Conservation (phyloP, 2,113 vertebrate genomes). For the Poeciliopsis retropinna region DNA sequence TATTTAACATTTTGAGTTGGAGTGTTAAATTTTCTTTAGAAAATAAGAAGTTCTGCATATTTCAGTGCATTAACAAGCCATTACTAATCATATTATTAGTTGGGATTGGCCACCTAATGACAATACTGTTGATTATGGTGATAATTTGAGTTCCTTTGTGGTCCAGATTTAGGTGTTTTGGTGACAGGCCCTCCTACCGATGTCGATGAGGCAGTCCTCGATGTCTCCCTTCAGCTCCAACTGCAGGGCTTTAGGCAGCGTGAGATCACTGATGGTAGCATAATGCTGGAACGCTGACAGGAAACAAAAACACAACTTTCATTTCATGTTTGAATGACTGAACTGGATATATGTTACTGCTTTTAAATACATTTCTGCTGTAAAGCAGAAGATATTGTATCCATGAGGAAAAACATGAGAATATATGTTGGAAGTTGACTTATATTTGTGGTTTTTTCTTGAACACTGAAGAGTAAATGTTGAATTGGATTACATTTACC, state of each 20-base stretch:
- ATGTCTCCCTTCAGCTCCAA: constrained; percentile 89
- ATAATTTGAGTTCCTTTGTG: too few relatives aligned
- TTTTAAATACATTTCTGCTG: too few relatives aligned
- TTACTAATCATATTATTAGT: too few relatives aligned
- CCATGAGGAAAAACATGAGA: background rate
- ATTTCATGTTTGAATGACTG: background rate
- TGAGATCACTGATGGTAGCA: constrained; percentile 75
- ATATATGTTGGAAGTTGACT: background rate
- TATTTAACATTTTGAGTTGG: too few relatives aligned
- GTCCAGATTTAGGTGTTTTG: too few relatives aligned
- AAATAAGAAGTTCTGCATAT: too few relatives aligned
- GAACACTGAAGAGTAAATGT: background rate
- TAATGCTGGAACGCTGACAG: constrained; percentile 61
- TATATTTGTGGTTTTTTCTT: too few relatives aligned
- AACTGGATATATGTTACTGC: too few relatives aligned
- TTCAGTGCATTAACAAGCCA: too few relatives aligned
- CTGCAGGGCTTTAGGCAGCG: constrained; percentile 86
- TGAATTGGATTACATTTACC: background rate
- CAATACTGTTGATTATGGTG: too few relatives aligned
- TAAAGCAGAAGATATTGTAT: background rate
- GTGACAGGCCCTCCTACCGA: constrained; percentile 80
- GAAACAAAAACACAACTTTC: background rate
- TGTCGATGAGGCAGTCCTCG: constrained; percentile 86
- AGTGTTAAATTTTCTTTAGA: too few relatives aligned
- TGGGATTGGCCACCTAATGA: too few relatives aligned